phyloP scores from a whole-genome alignment of 2,888 invertebrate species.

The Stenolophus ochropezus region DNA sequence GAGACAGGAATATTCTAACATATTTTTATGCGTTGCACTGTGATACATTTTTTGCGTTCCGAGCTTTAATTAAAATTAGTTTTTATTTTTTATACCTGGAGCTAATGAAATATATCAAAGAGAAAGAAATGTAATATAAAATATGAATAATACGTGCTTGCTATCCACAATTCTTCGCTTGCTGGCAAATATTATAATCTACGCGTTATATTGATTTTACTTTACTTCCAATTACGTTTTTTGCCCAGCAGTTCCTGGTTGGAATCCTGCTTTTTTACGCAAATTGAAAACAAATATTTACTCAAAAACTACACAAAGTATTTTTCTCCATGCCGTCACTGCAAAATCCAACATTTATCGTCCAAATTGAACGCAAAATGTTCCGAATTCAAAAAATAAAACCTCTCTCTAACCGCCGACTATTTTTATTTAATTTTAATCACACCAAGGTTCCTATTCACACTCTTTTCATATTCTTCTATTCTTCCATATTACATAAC shows the following conservation, averaged over 20 bases:
- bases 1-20: conserved; percentile 28
- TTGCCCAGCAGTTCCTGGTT: conserved; percentile 20
- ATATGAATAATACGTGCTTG: conserved; percentile 26
- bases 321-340: background rate
- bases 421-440: background rate
- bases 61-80: conserved; percentile 43
- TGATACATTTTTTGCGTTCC: conserved; percentile 13
- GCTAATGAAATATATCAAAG: conserved; percentile 48
- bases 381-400: background rate
- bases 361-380: conserved; percentile 28
- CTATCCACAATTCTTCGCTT: conserved; percentile 6
- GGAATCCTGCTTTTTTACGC: conserved; percentile 42
- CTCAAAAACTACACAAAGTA: conserved; percentile 44
- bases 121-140: conserved; percentile 40
- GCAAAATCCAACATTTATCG: conserved; percentile 4
- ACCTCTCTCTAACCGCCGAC: background rate
- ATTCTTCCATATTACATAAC: no score
- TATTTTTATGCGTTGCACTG: conserved; percentile 24
- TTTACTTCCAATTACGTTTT: conserved; percentile 40
- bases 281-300: conserved; percentile 46
- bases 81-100: conserved; percentile 28
- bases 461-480: no score
- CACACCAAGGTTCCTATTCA: background rate
- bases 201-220: conserved; percentile 42
- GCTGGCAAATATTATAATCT: conserved; percentile 21